Percentiles rank a stretch among this genome's conserved stretches.
Evolutionary conservation across 2,797 vertebrate species (phyloP).

Genomic region (Mus spretus): DNA sequence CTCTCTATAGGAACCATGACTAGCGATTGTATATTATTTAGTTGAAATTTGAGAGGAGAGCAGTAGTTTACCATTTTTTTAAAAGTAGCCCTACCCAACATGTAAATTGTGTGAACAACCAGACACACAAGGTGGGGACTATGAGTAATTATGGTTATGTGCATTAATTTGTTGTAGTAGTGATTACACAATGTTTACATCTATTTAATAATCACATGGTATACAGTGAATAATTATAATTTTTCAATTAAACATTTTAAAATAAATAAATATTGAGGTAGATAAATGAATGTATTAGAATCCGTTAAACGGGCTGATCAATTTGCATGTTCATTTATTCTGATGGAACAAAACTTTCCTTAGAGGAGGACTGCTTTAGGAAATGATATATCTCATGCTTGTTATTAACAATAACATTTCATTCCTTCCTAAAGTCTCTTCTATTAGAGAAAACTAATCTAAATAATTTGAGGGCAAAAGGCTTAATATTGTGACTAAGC

Average conservation of each 20-base stretch:
- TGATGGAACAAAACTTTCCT: background rate
- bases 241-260: background rate
- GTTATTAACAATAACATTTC: slow-evolving; percentile 1
- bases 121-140: background rate
- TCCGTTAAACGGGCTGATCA: background rate
- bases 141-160: background rate
- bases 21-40: background rate
- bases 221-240: background rate
- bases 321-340: slow-evolving; percentile 1
- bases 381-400: slow-evolving; percentile 49
- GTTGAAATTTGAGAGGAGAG: slow-evolving; percentile 7
- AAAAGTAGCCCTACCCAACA: background rate
- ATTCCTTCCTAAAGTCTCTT: slow-evolving; percentile 61
- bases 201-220: background rate
- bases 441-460: slow-evolving; percentile 66
- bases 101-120: background rate
- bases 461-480: slow-evolving; percentile 43
- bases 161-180: background rate
- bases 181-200: background rate
- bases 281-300: background rate
- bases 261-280: background rate
- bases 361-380: slow-evolving; percentile 18
- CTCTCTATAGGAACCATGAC: background rate
- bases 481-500: background rate
- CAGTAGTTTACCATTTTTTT: background rate